A percentile compares a stretch with the other conserved stretches of the same genome.
phyloP scores from a whole-genome alignment of 2,797 vertebrate species.

The Limosa lapponica region DNA sequence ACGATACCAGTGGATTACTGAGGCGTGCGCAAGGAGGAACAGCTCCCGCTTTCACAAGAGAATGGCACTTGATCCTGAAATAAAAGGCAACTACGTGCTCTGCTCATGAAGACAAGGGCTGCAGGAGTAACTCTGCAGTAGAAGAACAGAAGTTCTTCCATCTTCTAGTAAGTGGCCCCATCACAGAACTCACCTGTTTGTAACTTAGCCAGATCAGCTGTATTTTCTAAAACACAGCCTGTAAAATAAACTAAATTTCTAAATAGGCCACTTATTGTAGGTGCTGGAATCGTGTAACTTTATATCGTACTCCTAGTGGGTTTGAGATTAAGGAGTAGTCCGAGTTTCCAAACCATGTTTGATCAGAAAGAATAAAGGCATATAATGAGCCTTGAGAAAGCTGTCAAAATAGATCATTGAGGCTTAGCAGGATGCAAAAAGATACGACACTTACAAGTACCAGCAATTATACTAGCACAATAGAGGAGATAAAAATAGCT shows the following conservation, averaged over 20 bases:
- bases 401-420: neutral
- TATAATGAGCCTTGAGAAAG: neutral
- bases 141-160: neutral
- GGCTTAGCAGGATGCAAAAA: neutral
- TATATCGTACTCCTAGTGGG: neutral
- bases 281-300: neutral
- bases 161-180: neutral
- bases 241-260: neutral
- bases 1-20: conserved; percentile 29
- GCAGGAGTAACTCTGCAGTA: neutral
- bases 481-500: neutral
- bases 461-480: neutral
- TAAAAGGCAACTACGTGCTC: neutral
- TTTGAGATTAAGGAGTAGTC: neutral
- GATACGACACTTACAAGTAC: neutral
- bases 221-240: neutral
- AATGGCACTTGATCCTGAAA: neutral
- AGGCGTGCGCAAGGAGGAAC: neutral
- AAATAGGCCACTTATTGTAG: neutral
- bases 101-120: neutral
- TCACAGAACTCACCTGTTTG: neutral
- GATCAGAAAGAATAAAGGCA: neutral
- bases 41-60: neutral
- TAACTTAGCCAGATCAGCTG: neutral
- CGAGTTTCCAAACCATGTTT: neutral